Base-by-base conservation (phyloP, 2,113 vertebrate genomes). In the Monopterus albus region DNA sequence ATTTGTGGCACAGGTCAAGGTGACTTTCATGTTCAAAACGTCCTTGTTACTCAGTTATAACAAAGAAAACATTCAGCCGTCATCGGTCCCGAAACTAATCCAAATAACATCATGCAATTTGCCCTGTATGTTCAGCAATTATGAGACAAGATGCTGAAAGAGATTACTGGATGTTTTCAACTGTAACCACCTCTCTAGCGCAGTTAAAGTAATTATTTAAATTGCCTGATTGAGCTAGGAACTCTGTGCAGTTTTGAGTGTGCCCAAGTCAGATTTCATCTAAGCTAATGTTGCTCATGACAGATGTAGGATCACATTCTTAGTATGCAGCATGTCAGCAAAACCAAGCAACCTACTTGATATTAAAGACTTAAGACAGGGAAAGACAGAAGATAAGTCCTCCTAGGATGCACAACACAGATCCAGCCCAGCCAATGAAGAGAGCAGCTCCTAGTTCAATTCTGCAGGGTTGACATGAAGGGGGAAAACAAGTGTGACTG, bases 381-480 rank as follows among this genome's bases (percentile, higher is more conserved):
- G 93, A 93, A 45, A 94, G 84, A 35, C 92, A 94, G 73, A 94
- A 93, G 36, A 93, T 25, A 1, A 91, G 76, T 9, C 94, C 94
- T 23, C 94, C 94, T 10, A 94, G 76, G 50, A 93, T 85, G 25
- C 89, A 92, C 20, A 95, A 88, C 45, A 93, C 85, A 5, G 94
- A 94, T 43, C 94, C 94, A 15, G 89, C 83, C 94, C 94, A 95
- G 81, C 94, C 94, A 1, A 95, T 93, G 66, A 95, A 94, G 15
- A 95, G 86, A 2, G 94, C 94, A 0, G 91, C 92, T 28, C 94
- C 94, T 20, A 95, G 89, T 61, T 95, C 94, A 75, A 94, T 94
- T 80, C 94, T 94, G 58, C 12, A 67, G 18, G 7, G 13, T 14
- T 2, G n/a, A 52, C 21, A 8, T 13, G 31, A 14, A 12, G n/a